These are phyloP conservation scores for Hirundichthys speculiger DNA, from an alignment of 2,113 vertebrate species.

Conservation along the genomic window DNA sequence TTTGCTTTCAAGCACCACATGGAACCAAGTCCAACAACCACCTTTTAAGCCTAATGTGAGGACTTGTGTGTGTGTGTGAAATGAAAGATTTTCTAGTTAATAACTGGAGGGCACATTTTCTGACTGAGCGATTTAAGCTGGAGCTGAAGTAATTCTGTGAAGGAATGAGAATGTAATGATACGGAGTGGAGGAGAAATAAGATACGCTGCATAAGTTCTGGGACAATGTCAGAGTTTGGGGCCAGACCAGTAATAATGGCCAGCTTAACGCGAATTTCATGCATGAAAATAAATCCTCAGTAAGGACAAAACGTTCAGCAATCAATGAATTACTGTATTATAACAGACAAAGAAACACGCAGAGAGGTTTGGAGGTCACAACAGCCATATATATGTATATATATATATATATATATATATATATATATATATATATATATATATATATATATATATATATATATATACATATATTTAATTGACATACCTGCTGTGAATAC, in stretches of 20 bases:
- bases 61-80: slow-evolving; percentile 13
- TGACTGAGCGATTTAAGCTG: slow-evolving; percentile 26
- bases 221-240: slow-evolving; percentile 17
- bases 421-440: no score
- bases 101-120: slow-evolving; percentile 33
- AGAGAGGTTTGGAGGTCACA: no score
- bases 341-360: no score
- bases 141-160: slow-evolving; percentile 35
- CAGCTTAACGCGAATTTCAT: slow-evolving; percentile 10
- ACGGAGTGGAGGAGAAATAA: slow-evolving; percentile 36
- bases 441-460: no score
- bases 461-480: neutral
- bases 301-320: no score
- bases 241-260: slow-evolving; percentile 3
- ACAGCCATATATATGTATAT: no score
- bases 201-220: neutral
- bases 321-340: no score
- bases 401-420: no score
- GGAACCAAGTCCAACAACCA: slow-evolving; percentile 34
- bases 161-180: slow-evolving; percentile 9
- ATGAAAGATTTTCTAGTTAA: slow-evolving; percentile 1
- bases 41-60: slow-evolving; percentile 8
- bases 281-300: no score
- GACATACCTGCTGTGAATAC: slow-evolving; percentile 95
- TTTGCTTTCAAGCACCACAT: slow-evolving; percentile 22